phyloP scores from a whole-genome alignment of 2,113 vertebrate species.

The Chaetorhynchus papuensis region DNA sequence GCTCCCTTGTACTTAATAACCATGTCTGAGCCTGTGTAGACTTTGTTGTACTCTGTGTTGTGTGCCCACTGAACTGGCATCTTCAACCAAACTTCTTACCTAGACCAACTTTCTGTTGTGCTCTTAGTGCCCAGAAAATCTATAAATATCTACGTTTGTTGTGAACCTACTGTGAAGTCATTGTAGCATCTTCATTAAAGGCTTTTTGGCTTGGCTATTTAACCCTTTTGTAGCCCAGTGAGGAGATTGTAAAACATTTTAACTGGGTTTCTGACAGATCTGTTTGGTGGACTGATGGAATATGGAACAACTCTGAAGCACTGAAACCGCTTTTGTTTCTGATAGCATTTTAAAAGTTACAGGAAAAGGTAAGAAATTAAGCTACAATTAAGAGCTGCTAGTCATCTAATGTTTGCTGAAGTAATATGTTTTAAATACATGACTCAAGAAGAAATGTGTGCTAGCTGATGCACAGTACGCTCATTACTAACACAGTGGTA shows the following conservation, averaged over 20 bases:
- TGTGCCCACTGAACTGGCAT: background rate
- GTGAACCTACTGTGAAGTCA: background rate
- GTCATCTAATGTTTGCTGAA: conserved; percentile 8
- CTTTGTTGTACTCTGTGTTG: background rate
- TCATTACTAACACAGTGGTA: background rate
- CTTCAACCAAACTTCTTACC: background rate
- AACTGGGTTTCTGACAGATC: background rate
- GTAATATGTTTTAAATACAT: conserved; percentile 6
- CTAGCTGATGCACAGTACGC: background rate
- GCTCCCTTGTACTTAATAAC: background rate
- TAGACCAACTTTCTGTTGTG: background rate
- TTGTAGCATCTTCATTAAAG: background rate
- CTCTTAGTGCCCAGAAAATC: background rate
- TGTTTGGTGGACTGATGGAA: background rate
- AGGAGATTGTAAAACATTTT: background rate
- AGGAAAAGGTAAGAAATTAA: background rate
- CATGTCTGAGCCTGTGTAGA: background rate
- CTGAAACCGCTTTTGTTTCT: background rate
- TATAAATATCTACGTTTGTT: background rate
- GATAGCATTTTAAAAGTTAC: background rate
- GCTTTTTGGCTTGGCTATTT: background rate
- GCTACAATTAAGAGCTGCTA: background rate
- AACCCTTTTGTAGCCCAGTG: background rate
- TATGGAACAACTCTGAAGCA: background rate
- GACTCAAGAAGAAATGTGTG: conserved; percentile 2